Percentiles rank a stretch among this genome's conserved stretches.
Evolutionary conservation across 2,888 invertebrate genomes (phyloP).

Genomic region (Lithophane semibrunnea): DNA sequence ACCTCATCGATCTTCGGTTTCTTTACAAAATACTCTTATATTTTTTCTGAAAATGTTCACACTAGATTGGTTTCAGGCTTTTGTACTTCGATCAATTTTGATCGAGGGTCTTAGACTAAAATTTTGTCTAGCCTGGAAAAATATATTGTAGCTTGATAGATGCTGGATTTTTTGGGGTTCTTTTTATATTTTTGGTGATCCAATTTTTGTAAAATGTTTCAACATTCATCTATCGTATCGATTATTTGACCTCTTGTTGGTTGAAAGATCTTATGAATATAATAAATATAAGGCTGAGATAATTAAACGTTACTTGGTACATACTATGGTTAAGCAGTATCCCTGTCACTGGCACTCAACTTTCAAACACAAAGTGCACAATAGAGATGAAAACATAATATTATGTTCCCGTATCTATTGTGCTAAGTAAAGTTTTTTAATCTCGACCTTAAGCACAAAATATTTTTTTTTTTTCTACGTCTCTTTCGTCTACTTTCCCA

Average conservation of each 20-base stretch:
- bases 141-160: slow-evolving; percentile 19
- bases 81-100: slow-evolving; percentile 46
- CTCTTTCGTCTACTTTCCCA: too few species aligned
- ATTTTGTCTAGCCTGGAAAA: slow-evolving; percentile 17
- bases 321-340: neutral
- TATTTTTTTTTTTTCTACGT: too few species aligned
- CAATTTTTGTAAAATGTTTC: slow-evolving; percentile 27
- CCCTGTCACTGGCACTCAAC: neutral
- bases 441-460: neutral
- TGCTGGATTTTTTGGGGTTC: slow-evolving; percentile 22
- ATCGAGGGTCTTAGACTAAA: slow-evolving; percentile 31
- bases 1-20: slow-evolving; percentile 71
- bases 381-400: neutral
- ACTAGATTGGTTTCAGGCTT: slow-evolving; percentile 51
- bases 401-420: neutral
- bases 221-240: neutral
- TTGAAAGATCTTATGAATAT: too few species aligned
- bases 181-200: slow-evolving; percentile 16
- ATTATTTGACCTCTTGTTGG: neutral
- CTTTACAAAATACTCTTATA: slow-evolving; percentile 65
- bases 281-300: neutral
- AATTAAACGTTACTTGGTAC: neutral
- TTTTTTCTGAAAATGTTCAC: slow-evolving; percentile 56
- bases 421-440: neutral
- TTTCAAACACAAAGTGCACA: neutral